Evolutionary conservation across 2,113 vertebrate genomes (phyloP).

Genomic region (Athene noctua): DNA sequence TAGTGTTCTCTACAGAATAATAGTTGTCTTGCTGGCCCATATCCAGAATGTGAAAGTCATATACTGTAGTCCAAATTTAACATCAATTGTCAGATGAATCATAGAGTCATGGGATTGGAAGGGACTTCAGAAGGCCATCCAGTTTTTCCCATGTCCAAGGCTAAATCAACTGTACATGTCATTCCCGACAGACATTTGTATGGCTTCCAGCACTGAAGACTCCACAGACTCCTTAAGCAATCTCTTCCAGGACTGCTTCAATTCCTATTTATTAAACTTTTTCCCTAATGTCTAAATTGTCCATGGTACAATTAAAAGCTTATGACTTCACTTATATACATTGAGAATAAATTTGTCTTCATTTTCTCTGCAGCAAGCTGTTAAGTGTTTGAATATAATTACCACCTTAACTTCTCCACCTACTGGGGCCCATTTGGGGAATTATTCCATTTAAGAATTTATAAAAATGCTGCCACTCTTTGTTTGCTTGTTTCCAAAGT

Average conservation of each 20-base stretch:
- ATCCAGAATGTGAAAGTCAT: background rate
- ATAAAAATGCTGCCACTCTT: background rate
- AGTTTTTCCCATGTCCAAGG: background rate
- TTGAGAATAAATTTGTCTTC: background rate
- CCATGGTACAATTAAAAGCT: background rate
- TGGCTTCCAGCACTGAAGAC: background rate
- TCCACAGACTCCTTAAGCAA: background rate
- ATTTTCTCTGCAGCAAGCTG: background rate
- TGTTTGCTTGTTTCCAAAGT: background rate
- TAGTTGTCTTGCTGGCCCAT: background rate
- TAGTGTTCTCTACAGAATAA: background rate
- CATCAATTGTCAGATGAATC: background rate
- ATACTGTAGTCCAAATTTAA: background rate
- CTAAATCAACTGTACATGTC: background rate
- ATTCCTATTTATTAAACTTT: background rate
- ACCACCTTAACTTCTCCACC: background rate
- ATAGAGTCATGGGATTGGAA: constrained; percentile 12
- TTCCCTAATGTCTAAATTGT: background rate
- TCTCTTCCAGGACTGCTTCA: background rate
- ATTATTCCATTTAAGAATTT: background rate
- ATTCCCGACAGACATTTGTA: background rate
- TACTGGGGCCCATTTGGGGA: background rate
- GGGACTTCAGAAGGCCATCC: background rate
- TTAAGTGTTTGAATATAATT: background rate
- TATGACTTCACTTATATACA: background rate